Conservation (phyloP, 2,888 invertebrate species). For the Herminia tarsipennalis region DNA sequence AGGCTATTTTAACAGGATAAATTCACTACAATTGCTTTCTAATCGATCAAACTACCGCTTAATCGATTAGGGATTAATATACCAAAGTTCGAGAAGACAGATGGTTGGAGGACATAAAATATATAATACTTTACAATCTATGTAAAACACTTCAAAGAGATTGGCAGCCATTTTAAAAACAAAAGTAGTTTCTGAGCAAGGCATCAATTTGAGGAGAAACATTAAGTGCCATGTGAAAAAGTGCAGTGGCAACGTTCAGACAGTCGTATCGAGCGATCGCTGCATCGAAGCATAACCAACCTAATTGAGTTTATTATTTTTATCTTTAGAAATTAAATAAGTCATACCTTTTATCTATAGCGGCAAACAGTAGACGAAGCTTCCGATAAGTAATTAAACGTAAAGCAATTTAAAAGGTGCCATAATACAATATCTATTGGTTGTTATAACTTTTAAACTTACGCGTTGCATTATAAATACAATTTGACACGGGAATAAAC, state of each 20-base stretch:
- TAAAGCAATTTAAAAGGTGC: neutral
- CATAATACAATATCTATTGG: no score
- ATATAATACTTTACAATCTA: no score
- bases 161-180: slow-evolving; percentile 24
- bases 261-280: slow-evolving; percentile 57
- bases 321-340: slow-evolving; percentile 14
- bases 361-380: neutral
- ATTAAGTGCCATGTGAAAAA: slow-evolving; percentile 68
- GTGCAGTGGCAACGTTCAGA: slow-evolving; percentile 52
- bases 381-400: slow-evolving; percentile 7
- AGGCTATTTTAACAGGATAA: no score
- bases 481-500: no score
- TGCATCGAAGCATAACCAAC: slow-evolving; percentile 57
- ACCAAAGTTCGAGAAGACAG: no score
- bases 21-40: no score
- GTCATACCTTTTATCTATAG: slow-evolving; percentile 6
- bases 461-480: no score
- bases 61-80: no score
- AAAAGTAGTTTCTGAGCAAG: slow-evolving; percentile 15
- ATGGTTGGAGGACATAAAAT: no score
- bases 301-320: slow-evolving; percentile 61
- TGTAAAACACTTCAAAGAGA: neutral
- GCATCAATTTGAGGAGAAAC: slow-evolving; percentile 52
- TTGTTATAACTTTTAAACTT: no score
- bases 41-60: no score